A percentile compares a stretch with the other conserved stretches of the same genome.
These are phyloP conservation scores for Chironomus tentans DNA, from an alignment of 2,888 invertebrate genomes.

Conservation along the genomic window DNA sequence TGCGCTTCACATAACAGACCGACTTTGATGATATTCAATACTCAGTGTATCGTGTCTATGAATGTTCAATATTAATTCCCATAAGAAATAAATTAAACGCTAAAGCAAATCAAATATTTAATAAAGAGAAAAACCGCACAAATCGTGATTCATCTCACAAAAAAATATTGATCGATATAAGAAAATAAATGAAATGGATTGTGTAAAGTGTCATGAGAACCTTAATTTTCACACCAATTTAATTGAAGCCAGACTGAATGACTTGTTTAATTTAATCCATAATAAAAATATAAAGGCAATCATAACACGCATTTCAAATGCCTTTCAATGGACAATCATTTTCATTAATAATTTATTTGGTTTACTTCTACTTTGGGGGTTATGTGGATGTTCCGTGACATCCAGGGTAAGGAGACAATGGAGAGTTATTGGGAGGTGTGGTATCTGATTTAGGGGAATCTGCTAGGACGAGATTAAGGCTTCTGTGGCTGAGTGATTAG, in stretches of 20 bases:
- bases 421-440: too few species aligned
- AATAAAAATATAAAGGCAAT: not conserved
- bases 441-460: too few species aligned
- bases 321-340: constrained; percentile 9
- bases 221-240: constrained; percentile 21
- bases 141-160: not conserved
- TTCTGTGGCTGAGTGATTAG: too few species aligned
- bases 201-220: constrained; percentile 6
- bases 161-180: not conserved
- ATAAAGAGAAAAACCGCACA: not conserved
- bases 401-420: too few species aligned
- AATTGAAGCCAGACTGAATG: not conserved
- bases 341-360: constrained; percentile 25
- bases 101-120: not conserved
- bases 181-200: not conserved
- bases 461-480: too few species aligned
- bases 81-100: not conserved
- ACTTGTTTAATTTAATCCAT: not conserved
- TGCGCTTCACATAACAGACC: too few species aligned
- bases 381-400: too few species aligned
- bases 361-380: not conserved
- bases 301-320: constrained; percentile 20
- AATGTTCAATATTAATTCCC: not conserved
- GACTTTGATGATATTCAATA: too few species aligned
- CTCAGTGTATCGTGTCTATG: too few species aligned